phyloP scores from a whole-genome alignment of 2,797 vertebrate species.

The Clamator glandarius region DNA sequence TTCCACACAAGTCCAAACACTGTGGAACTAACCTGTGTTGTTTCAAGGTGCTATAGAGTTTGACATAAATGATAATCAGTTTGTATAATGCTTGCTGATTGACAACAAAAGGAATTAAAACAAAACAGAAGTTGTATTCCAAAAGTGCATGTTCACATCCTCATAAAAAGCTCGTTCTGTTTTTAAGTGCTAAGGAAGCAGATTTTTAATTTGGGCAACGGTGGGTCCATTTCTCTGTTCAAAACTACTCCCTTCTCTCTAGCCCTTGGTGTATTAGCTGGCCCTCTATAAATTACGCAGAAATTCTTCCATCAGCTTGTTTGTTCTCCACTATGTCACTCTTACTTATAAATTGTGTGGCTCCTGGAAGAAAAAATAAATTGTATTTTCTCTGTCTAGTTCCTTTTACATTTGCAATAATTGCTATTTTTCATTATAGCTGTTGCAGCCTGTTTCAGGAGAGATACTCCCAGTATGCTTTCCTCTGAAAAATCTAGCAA shows the following conservation, averaged over 20 bases:
- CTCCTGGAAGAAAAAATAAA: not conserved
- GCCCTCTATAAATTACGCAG: not conserved
- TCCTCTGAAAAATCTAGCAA: not conserved
- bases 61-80: not conserved
- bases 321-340: not conserved
- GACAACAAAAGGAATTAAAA: not conserved
- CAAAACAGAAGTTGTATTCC: not conserved
- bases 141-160: not conserved
- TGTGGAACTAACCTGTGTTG: not conserved
- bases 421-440: not conserved
- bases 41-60: not conserved
- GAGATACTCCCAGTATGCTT: not conserved
- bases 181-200: not conserved
- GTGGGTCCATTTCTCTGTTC: not conserved
- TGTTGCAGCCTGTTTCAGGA: not conserved
- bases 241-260: not conserved
- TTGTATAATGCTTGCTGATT: not conserved
- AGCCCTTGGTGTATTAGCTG: not conserved
- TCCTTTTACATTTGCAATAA: not conserved
- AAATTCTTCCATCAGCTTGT: not conserved
- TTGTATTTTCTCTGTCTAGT: not conserved
- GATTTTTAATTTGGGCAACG: not conserved
- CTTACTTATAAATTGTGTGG: not conserved
- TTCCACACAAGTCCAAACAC: no score
- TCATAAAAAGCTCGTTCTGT: not conserved